These are phyloP conservation scores for Lepus townsendii DNA, from an alignment of 2,797 vertebrate genomes.

Conservation along the genomic window DNA sequence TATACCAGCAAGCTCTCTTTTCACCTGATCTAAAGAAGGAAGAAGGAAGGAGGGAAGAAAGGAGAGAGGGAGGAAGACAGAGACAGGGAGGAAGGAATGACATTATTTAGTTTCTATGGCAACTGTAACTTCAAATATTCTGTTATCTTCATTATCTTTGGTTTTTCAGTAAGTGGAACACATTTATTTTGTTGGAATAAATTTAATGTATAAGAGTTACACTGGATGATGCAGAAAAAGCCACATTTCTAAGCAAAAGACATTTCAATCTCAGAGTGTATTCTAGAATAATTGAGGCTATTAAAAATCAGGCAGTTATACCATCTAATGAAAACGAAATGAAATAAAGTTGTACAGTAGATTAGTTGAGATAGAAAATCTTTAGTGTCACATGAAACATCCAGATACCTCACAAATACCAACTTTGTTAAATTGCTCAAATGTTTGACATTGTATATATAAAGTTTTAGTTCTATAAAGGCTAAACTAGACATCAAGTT, in stretches of 20 bases:
- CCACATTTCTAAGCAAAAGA: constrained; percentile 41
- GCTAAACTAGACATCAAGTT: background rate
- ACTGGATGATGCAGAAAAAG: background rate
- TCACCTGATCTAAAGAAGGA: background rate
- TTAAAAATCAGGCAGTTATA: background rate
- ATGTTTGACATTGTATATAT: background rate
- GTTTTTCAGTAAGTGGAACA: background rate
- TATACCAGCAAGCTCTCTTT: background rate
- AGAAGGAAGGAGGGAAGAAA: background rate
- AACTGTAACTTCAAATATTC: background rate
- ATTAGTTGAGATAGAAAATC: background rate
- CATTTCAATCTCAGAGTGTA: background rate
- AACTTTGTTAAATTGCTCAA: background rate
- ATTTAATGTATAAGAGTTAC: constrained; percentile 21
- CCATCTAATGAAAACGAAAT: background rate
- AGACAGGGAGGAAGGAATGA: no score
- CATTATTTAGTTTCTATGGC: background rate
- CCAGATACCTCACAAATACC: background rate
- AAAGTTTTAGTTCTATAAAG: background rate
- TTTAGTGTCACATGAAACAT: background rate
- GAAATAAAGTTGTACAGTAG: background rate
- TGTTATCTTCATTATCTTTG: background rate
- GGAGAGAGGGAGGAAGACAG: no score
- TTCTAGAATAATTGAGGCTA: constrained; percentile 16
- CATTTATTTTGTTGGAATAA: constrained; percentile 55